Percentiles rank a stretch among this genome's conserved stretches.
These are phyloP conservation scores for Eupithecia inturbata DNA, from an alignment of 2,888 invertebrate species.

Conservation along the genomic window DNA sequence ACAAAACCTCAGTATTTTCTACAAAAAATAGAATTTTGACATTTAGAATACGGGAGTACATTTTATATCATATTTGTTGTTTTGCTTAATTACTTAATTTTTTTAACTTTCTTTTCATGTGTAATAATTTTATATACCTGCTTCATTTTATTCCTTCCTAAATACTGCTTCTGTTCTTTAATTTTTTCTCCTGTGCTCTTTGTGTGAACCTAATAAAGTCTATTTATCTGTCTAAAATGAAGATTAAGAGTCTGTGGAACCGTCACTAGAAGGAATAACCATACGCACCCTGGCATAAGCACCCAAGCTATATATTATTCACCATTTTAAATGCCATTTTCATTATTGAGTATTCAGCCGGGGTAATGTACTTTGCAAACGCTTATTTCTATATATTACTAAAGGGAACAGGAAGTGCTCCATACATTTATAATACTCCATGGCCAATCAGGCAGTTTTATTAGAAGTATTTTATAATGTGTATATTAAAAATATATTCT, in stretches of 20 bases:
- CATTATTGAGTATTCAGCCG: conserved; percentile 45
- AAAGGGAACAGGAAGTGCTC: conserved; percentile 46
- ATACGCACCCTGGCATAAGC: conserved; percentile 8
- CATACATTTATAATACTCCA: conserved; percentile 44
- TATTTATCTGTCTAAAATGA: background rate
- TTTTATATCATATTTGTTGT: background rate
- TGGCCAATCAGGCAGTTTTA: conserved; percentile 59
- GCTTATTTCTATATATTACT: conserved; percentile 51
- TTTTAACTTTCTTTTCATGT: no score
- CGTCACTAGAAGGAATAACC: conserved; percentile 31
- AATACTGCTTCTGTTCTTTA: no score
- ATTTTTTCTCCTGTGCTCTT: no score
- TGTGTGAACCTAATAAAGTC: no score
- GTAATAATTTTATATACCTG: no score
- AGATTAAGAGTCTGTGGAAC: no score
- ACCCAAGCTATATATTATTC: conserved; percentile 25
- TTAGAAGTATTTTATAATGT: conserved; percentile 66
- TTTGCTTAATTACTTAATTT: no score
- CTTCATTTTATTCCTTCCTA: no score
- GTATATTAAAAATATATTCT: conserved; percentile 77
- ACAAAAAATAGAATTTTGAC: background rate
- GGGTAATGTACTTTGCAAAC: conserved; percentile 63
- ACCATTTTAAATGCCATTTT: conserved; percentile 46
- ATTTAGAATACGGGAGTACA: background rate
- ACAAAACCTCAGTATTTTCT: background rate